phyloP scores from a whole-genome alignment of 1,140 invertebrate genomes.

The Scaptomyza pallida region DNA sequence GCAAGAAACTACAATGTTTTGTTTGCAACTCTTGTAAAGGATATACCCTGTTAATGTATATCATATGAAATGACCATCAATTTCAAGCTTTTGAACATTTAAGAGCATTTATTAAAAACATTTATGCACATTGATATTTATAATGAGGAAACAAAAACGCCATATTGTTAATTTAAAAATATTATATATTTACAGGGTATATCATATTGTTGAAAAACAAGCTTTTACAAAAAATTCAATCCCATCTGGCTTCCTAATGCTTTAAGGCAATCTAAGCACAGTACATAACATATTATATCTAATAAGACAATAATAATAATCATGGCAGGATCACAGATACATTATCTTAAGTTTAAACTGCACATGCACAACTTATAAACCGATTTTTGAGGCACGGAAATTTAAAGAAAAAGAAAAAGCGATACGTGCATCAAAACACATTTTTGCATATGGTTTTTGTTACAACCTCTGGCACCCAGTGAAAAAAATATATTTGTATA shows the following conservation, averaged over 20 bases:
- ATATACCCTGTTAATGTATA: background rate
- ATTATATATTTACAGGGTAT: no score
- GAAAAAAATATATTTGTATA: slow-evolving; percentile 23
- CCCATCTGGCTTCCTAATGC: no score
- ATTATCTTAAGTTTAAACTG: no score
- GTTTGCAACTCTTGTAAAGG: background rate
- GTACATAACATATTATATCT: no score
- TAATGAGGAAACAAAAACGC: no score
- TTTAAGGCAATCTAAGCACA: background rate
- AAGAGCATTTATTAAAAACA: no score
- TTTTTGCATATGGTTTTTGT: slow-evolving; percentile 39
- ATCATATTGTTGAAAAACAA: no score
- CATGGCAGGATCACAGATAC: no score
- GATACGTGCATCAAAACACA: slow-evolving; percentile 17
- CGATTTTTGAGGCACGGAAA: background rate
- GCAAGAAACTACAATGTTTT: background rate
- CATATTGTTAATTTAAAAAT: no score
- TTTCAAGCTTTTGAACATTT: no score
- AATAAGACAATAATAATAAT: background rate
- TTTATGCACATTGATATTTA: no score
- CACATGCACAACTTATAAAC: background rate
- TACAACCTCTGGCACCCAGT: slow-evolving; percentile 10
- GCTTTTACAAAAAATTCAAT: background rate
- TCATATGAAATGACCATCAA: no score
- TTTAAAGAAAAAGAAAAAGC: background rate